Conservation (phyloP, 1,140 invertebrate species). For the Drepana arcuata region DNA sequence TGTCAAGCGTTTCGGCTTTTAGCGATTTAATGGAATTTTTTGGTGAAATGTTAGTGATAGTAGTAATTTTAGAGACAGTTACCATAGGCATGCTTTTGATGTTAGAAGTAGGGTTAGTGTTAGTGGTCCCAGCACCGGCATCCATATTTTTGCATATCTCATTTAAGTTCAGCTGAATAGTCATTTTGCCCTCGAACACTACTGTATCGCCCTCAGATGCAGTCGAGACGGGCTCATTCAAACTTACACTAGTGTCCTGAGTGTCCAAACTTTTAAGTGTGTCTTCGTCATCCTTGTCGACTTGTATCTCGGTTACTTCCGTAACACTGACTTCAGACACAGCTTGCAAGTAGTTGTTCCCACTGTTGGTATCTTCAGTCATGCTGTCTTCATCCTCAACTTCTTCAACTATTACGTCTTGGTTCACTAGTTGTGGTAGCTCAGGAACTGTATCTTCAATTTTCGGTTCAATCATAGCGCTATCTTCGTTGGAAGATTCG, state of each 20-base stretch:
- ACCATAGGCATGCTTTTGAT: conserved; percentile 69
- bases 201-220: conserved; percentile 66
- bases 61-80: conserved; percentile 72
- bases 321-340: conserved; percentile 61
- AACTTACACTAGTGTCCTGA: conserved; percentile 72
- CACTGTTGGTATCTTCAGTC: conserved; percentile 55
- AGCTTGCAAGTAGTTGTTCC: conserved; percentile 59
- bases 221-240: conserved; percentile 60
- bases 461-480: conserved; percentile 34
- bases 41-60: conserved; percentile 67
- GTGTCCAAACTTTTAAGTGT: conserved; percentile 68
- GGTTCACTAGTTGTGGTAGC: conserved; percentile 24
- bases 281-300: conserved; percentile 69
- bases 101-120: conserved; percentile 46
- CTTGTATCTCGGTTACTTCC: conserved; percentile 59
- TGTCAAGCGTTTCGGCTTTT: conserved; percentile 38
- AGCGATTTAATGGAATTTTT: conserved; percentile 68
- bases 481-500: conserved; percentile 61
- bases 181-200: conserved; percentile 71
- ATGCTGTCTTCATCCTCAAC: conserved; percentile 46
- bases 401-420: conserved; percentile 49
- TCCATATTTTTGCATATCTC: conserved; percentile 65
- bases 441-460: conserved; percentile 29
- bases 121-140: conserved; percentile 58
- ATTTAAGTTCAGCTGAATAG: conserved; percentile 70